A percentile compares a stretch with the other conserved stretches of the same genome.
phyloP scores from a whole-genome alignment of 1,140 invertebrate genomes.

The Lasaia peninsularis region DNA sequence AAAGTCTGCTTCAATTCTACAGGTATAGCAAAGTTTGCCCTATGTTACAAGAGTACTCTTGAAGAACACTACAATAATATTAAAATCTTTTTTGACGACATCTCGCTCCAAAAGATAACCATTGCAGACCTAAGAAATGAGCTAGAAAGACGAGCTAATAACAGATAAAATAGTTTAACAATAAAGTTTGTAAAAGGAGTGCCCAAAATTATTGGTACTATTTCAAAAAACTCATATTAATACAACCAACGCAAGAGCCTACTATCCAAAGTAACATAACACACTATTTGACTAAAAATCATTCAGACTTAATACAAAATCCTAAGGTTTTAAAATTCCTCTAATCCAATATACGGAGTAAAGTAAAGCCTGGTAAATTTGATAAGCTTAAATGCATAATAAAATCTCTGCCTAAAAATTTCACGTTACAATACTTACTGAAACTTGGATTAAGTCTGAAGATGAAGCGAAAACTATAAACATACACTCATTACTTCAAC shows the following conservation, averaged over 20 bases:
- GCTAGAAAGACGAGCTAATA: neutral
- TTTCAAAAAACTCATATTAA: conserved; percentile 7
- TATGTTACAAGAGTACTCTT: neutral
- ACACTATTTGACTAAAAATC: neutral
- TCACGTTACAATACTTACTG: conserved; percentile 19
- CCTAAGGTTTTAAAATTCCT: neutral
- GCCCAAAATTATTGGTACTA: neutral
- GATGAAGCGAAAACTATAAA: conserved; percentile 14
- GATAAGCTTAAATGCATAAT: conserved; percentile 8
- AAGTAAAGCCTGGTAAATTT: neutral
- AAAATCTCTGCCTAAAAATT: neutral
- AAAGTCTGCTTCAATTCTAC: neutral
- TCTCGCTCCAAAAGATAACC: neutral
- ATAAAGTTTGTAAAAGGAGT: conserved; percentile 1
- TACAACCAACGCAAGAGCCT: neutral
- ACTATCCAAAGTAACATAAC: neutral
- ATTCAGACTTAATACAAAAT: neutral
- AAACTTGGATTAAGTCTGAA: conserved; percentile 25
- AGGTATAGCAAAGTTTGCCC: neutral
- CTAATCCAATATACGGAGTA: neutral
- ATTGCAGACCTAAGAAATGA: neutral
- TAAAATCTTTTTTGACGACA: conserved; percentile 12
- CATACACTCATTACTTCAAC: conserved; percentile 24
- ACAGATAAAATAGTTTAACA: neutral
- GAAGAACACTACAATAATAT: conserved; percentile 1